Evolutionary conservation across 1,140 invertebrate species (phyloP), one percentile per base, ranked within the genome.

Genomic region (Protaetia brevitarsis): DNA sequence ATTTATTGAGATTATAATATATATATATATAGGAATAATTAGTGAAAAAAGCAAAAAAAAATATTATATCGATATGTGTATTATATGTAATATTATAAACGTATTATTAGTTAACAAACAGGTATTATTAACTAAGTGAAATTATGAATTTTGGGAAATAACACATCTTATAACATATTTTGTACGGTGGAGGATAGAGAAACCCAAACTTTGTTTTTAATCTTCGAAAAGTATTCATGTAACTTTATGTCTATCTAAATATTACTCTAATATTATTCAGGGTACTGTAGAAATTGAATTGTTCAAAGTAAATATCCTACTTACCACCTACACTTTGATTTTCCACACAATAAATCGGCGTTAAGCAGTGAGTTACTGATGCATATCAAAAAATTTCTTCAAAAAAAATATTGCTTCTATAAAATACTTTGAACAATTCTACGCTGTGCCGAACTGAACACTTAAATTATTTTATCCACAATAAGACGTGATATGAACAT

Each of bases 1-100:
- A 27, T 23, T 59, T 59, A 59, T 59, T 28, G 57, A 59, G 27
- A 59, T 59, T 59, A 59, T 59, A 28, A 26, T 29, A 59, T 5
- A 59, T 29, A 16, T 21, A 23, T 23, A 51, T 51, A 51, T 51
- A 51, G 41, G 26, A 51, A 51, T 51, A 41, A 41, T 16, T 41
- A 51, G 41, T n/a, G n/a, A 51, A 51, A 23, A 23, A 19, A 51
- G 16, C 21, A n/a, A 16, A n/a, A 45, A 45, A 19, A 19, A 51
- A 21, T 51, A 51, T 51, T 23, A 51, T 51, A 51, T 21, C 41
- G 21, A 8, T 31, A 7, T 59, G 6, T 59, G 57, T 59, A 59
- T 59, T 59, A 59, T 59, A 59, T 27, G 26, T 59, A 27, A 21
- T 21, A 29, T 28, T 59, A 59, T 51, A 51, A 51, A 51, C 26